Conservation (phyloP, 2,888 invertebrate genomes). For the Sussaba pulchella region DNA sequence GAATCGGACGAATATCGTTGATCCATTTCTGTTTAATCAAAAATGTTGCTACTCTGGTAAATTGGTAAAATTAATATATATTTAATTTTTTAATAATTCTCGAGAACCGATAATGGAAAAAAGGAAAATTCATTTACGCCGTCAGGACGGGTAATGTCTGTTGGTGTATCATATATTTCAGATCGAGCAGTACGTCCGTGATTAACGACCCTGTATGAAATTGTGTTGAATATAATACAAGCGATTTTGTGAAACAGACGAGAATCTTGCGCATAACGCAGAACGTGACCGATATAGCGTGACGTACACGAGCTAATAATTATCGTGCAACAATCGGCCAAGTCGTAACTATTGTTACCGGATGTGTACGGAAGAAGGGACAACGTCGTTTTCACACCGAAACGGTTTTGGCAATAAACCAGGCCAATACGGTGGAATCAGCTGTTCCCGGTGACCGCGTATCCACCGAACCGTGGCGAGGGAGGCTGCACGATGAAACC, state of each 20-base stretch:
- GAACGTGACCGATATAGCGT: not conserved
- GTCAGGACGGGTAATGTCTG: slow-evolving; percentile 12
- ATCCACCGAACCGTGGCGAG: slow-evolving; percentile 24
- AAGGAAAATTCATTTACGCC: slow-evolving; percentile 13
- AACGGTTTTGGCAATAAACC: slow-evolving; percentile 67
- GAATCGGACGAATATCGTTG: not conserved
- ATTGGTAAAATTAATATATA: slow-evolving; percentile 9
- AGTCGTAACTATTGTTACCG: not conserved
- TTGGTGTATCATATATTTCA: not conserved
- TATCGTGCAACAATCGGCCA: not conserved
- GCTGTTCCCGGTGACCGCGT: slow-evolving; percentile 60
- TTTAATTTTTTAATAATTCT: slow-evolving; percentile 11
- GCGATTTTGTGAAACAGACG: slow-evolving; percentile 29
- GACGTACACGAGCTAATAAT: slow-evolving; percentile 14
- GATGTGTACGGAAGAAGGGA: slow-evolving; percentile 1
- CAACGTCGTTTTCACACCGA: slow-evolving; percentile 51
- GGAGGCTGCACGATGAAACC: not conserved
- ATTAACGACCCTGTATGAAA: slow-evolving; percentile 14
- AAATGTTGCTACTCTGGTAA: not conserved
- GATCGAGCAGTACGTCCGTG: not conserved
- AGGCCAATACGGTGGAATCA: slow-evolving; percentile 62
- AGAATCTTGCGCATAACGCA: not conserved
- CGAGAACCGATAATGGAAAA: too few species aligned
- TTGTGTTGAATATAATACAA: slow-evolving; percentile 44
- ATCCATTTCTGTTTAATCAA: not conserved